Conservation (phyloP, 2,888 invertebrate genomes). For the Drosophila kambysellisi region DNA sequence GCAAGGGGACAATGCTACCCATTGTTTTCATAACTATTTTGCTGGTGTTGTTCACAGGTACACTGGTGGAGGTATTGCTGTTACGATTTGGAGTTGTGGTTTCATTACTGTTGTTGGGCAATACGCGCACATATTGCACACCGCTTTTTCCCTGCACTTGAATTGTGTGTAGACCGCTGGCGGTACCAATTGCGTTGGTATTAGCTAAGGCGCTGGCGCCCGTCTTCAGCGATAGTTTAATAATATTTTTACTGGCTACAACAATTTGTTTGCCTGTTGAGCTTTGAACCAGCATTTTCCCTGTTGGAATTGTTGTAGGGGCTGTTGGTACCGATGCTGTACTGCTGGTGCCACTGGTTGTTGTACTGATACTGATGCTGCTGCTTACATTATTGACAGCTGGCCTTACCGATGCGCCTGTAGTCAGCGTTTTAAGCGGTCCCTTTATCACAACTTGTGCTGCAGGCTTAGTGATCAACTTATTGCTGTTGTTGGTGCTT, state of each 20-base stretch:
- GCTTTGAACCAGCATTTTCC: conserved; percentile 78
- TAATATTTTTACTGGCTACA: conserved; percentile 80
- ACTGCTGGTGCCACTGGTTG: conserved; percentile 14
- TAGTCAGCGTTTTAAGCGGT: conserved; percentile 43
- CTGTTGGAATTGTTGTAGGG: conserved; percentile 34
- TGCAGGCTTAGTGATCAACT: conserved; percentile 44
- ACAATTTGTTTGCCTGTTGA: conserved; percentile 81
- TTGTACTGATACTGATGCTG: conserved; percentile 3
- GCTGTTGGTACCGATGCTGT: conserved; percentile 11
- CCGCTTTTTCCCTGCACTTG: conserved; percentile 83
- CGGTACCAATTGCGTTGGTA: conserved; percentile 15
- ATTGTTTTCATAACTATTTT: conserved; percentile 77
- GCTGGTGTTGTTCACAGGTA: conserved; percentile 48
- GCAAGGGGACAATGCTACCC: conserved; percentile 71
- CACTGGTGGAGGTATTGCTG: conserved; percentile 21
- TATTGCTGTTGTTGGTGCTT: conserved; percentile 24
- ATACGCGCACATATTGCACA: conserved; percentile 89
- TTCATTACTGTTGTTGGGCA: conserved; percentile 83
- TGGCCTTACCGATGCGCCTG: conserved; percentile 31
- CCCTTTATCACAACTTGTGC: conserved; percentile 62
- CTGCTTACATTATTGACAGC: conserved; percentile 27
- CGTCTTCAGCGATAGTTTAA: conserved; percentile 82
- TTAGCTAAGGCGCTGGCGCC: conserved; percentile 5
- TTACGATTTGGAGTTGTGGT: conserved; percentile 22
- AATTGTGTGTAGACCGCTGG: conserved; percentile 77